Evolutionary conservation across 2,888 invertebrate genomes (phyloP), one percentile per base, ranked within the genome.

Genomic region (Sepiola atlantica): DNA sequence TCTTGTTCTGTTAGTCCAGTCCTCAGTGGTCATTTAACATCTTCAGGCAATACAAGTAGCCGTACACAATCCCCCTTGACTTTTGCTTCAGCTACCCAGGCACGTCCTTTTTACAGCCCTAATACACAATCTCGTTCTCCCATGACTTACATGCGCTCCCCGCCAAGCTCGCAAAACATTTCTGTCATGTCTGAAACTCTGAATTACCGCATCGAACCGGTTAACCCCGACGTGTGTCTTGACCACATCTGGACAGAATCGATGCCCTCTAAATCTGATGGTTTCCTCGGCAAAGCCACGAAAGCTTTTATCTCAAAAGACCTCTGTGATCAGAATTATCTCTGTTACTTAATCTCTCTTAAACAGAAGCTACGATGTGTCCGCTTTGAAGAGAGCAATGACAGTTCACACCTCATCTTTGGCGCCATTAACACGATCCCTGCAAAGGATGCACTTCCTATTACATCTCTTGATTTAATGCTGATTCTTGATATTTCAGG

Each of bases 211-310:
- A 97, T 98, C 0, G 98, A 98, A 95, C 98, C 98, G 0, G 97
- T 99, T 55, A 98, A 98, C 95, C 99, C 99, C 0, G 98, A 98
- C 96, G 98, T 99, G 95, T 99, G 99, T 96, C 97, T 99, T 92
- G 99, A 99, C 95, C 98, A 98, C 96, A 97, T 99, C 28, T 99
- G 99, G 99, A 98, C 98, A 0, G 99, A 99, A 94, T 96, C 97
- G 16, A 96, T 96, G 14, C 96, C 96, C 35, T 93, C 93, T 57
- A 61, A 61, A 55, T 97, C 97, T 96, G 96, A 97, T 96, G 96
- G 98, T 10, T 95, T 96, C 14, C 94, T 96, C 28, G 97, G 98
- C 95, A 98, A 98, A 95, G 98, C 98, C 16, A 98, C 98, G 0
- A 98, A 98, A 96, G 98, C 98, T 0, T 99, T 99, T 96, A 97